phyloP scores from a whole-genome alignment of 2,113 vertebrate species.

The Gasterosteus nipponicus region DNA sequence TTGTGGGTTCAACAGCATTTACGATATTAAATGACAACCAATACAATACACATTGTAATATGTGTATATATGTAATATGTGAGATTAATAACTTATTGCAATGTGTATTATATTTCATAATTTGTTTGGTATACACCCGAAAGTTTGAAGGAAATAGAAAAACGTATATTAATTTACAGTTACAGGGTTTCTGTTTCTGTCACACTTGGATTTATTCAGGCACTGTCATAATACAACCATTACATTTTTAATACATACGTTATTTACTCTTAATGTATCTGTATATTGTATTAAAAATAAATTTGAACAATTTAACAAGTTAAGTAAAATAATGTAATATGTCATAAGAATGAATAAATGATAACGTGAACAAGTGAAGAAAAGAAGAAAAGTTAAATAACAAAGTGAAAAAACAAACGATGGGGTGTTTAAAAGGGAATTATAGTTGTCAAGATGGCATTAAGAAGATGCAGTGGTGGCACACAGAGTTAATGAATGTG shows the following conservation, averaged over 20 bases:
- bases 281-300: too few species aligned
- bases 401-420: too few species aligned
- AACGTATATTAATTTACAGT: background rate
- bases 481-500: background rate
- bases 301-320: too few species aligned
- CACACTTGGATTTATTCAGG: background rate
- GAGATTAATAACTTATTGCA: background rate
- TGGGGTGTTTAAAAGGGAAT: background rate
- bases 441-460: constrained; percentile 1
- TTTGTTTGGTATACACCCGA: background rate
- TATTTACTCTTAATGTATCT: too few species aligned
- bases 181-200: background rate
- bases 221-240: too few species aligned
- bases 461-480: background rate
- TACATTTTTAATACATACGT: too few species aligned
- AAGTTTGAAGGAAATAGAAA: background rate
- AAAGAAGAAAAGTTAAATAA: too few species aligned
- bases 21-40: background rate
- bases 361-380: too few species aligned
- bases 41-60: background rate
- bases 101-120: background rate
- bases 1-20: background rate
- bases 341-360: too few species aligned
- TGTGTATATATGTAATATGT: background rate
- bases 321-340: too few species aligned